These are phyloP conservation scores for Bembecia ichneumoniformis DNA, from an alignment of 2,888 invertebrate genomes.

Conservation along the genomic window DNA sequence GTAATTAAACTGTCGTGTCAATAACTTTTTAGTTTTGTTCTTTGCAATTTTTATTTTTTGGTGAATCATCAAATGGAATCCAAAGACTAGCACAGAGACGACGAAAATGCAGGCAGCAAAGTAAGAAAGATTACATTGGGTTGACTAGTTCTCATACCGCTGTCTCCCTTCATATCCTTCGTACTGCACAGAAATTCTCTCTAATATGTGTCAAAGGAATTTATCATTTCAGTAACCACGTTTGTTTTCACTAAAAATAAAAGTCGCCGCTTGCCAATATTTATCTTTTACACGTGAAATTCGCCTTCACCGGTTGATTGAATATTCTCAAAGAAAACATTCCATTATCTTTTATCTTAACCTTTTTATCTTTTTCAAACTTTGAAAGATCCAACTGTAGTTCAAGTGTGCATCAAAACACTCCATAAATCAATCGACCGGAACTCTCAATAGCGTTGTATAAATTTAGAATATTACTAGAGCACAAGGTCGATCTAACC, in stretches of 20 bases:
- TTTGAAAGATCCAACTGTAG: conserved; percentile 14
- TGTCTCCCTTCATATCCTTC: too few species aligned
- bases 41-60: too few species aligned
- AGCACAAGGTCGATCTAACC: conserved; percentile 35
- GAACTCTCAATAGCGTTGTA: conserved; percentile 24
- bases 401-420: conserved; percentile 27
- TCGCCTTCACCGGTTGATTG: background rate
- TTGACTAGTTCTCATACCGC: too few species aligned
- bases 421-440: conserved; percentile 24
- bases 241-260: conserved; percentile 26
- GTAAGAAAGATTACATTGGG: too few species aligned
- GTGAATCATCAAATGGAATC: too few species aligned
- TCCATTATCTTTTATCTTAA: background rate
- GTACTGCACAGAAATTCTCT: background rate
- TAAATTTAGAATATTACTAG: conserved; percentile 23
- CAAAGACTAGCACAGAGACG: too few species aligned
- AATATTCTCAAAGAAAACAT: background rate
- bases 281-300: conserved; percentile 12
- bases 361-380: background rate
- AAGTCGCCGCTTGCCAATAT: conserved; percentile 17
- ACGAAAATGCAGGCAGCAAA: too few species aligned
- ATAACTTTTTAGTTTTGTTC: too few species aligned
- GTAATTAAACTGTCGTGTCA: too few species aligned
- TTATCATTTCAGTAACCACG: conserved; percentile 13
- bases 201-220: background rate